phyloP scores from a whole-genome alignment of 2,797 vertebrate genomes.

The Karalla daura region DNA sequence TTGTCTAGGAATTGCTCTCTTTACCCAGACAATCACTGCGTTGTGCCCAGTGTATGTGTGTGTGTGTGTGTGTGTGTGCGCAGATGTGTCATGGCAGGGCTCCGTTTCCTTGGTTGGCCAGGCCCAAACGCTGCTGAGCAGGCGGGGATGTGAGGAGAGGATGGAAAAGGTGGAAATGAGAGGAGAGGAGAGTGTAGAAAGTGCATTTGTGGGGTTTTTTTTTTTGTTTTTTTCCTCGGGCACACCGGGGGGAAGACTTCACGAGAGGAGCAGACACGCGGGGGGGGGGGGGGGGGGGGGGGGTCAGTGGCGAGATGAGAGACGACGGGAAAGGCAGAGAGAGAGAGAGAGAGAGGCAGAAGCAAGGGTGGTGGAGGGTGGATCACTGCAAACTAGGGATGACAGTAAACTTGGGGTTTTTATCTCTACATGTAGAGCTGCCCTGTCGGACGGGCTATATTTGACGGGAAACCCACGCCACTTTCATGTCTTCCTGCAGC shows the following conservation, averaged over 20 bases:
- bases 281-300: constrained; percentile 20
- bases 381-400: constrained; percentile 13
- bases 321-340: constrained; percentile 32
- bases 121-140: constrained; percentile 33
- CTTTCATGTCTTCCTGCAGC: constrained; percentile 5
- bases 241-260: constrained; percentile 26
- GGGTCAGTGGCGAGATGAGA: constrained; percentile 32
- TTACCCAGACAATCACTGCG: no score
- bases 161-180: constrained; percentile 33
- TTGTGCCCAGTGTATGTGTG: not conserved
- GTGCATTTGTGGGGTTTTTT: constrained; percentile 16
- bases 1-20: no score
- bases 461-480: constrained; percentile 1
- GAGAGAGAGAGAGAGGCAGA: constrained; percentile 19
- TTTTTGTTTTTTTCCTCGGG: constrained; percentile 40
- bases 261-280: constrained; percentile 16
- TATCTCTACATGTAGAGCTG: constrained; percentile 24
- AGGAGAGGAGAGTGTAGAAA: constrained; percentile 24
- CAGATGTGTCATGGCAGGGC: constrained; percentile 54
- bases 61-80: not conserved
- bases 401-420: constrained; percentile 38
- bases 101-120: constrained; percentile 39
- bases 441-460: constrained; percentile 12
- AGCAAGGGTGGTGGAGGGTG: constrained; percentile 11
- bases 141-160: constrained; percentile 29